These are phyloP conservation scores for Cyclina sinensis DNA, from an alignment of 1,140 invertebrate species.

Conservation along the genomic window DNA sequence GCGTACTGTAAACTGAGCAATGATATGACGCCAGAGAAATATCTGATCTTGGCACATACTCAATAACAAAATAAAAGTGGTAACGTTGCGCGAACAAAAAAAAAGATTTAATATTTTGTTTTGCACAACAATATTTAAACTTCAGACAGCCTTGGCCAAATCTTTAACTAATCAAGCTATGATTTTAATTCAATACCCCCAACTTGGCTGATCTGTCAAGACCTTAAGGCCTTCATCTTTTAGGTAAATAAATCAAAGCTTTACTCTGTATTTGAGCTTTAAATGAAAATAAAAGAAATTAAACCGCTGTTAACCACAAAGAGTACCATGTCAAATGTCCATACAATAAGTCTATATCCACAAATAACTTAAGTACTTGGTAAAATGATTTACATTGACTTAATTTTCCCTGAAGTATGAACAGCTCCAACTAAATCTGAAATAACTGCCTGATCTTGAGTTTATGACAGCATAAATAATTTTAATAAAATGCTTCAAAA, in stretches of 20 bases:
- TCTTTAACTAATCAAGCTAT: not conserved
- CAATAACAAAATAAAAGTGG: conserved; percentile 18
- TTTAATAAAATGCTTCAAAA: no score
- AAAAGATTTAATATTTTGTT: not conserved
- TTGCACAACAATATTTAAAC: not conserved
- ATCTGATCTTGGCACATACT: conserved; percentile 20
- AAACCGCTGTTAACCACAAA: no score
- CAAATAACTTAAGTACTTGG: no score
- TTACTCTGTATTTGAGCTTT: no score
- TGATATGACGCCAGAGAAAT: conserved; percentile 5
- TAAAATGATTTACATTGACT: no score
- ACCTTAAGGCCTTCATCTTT: not conserved
- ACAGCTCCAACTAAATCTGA: no score
- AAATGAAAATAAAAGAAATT: no score
- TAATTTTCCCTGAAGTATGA: no score
- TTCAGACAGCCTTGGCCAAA: not conserved
- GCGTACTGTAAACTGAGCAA: conserved; percentile 14
- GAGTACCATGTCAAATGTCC: not conserved
- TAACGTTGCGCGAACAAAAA: not conserved
- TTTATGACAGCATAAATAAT: no score
- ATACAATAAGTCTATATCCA: no score
- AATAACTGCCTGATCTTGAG: no score
- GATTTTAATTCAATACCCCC: not conserved
- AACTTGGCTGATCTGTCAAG: not conserved
- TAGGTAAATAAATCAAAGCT: not conserved